Percentiles rank a stretch among this genome's conserved stretches.
Conservation (phyloP, 2,797 vertebrate species). For the Capromys pilorides region DNA sequence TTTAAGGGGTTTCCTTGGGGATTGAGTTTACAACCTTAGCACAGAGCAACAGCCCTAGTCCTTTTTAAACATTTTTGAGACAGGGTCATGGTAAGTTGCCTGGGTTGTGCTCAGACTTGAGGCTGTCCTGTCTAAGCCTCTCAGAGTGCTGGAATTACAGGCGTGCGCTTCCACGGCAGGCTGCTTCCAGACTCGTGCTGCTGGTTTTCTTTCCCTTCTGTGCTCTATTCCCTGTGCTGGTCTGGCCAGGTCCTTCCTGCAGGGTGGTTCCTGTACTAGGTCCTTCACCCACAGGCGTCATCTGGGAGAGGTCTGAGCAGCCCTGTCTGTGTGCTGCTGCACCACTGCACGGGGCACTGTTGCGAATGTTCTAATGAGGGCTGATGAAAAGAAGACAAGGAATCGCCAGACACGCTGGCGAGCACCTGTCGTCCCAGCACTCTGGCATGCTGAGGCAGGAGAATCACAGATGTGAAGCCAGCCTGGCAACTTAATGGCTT, state of each 20-base stretch:
- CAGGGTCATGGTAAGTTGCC: neutral
- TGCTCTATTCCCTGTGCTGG: neutral
- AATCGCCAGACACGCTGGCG: neutral
- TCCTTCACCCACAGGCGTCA: neutral
- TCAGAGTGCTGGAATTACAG: neutral
- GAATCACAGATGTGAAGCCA: neutral
- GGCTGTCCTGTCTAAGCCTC: neutral
- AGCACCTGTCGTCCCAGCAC: neutral
- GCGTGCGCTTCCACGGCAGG: neutral
- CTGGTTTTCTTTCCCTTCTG: neutral
- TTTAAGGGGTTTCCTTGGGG: neutral
- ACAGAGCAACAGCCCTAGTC: neutral
- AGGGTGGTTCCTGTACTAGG: neutral
- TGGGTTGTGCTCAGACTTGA: neutral
- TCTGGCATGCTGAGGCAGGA: neutral
- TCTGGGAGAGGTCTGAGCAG: neutral
- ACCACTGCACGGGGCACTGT: neutral
- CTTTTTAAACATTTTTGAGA: neutral
- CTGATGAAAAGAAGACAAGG: slow-evolving; percentile 19
- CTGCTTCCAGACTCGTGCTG: neutral
- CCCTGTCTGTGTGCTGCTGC: neutral
- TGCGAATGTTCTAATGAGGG: neutral
- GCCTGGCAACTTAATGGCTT: neutral
- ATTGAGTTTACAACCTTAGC: neutral
- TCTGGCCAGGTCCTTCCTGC: neutral